Evolutionary conservation across 2,797 vertebrate genomes (phyloP), one percentile per base, ranked within the genome.

Genomic region (Anolis apletophallus): DNA sequence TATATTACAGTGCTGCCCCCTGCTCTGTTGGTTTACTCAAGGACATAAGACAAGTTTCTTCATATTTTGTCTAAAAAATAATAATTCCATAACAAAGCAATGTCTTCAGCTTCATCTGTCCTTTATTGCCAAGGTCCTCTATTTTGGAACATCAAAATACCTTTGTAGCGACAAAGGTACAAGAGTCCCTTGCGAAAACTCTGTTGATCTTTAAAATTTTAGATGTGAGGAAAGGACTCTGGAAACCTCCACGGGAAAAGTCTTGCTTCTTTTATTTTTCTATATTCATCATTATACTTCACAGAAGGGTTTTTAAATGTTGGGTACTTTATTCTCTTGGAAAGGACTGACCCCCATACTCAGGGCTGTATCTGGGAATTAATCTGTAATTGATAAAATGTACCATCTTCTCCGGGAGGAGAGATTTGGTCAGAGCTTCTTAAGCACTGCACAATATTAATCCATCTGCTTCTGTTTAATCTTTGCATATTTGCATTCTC

Each of bases 341-440:
- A 34, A 21, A 64, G 40, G 32, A 40, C 36, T 64, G 29, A 64
- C 40, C 40, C 40, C 57, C 23, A 1, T 64, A 13, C 71, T 21
- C 26, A 69, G 13, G 26, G 40, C 40, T 71, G 16, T 46, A 83
- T 78, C 17, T n/a, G 23, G 71, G 8, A 71, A 71, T 85, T 69
- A 85, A 79, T 79, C 75, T 54, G 19, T 13, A 57, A 52, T 32
- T 78, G 40, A 79, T 85, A 85, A 85, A 85, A 5, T 69, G n/a
- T 11, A 71, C 64, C 69, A 79, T 79, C 64, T 71, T 17, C 9
- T 85, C 74, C 74, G 10, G 8, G 7, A 29, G 40, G 1, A 75
- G 72, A 78, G 75, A 79, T 57, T 78, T 67, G 46, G 14, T 68
- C 77, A 19, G 67, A 52, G 59, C 7, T 75, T 32, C 72, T 57